Conservation (phyloP, 2,113 vertebrate species). For the Acrocephalus arundinaceus region DNA sequence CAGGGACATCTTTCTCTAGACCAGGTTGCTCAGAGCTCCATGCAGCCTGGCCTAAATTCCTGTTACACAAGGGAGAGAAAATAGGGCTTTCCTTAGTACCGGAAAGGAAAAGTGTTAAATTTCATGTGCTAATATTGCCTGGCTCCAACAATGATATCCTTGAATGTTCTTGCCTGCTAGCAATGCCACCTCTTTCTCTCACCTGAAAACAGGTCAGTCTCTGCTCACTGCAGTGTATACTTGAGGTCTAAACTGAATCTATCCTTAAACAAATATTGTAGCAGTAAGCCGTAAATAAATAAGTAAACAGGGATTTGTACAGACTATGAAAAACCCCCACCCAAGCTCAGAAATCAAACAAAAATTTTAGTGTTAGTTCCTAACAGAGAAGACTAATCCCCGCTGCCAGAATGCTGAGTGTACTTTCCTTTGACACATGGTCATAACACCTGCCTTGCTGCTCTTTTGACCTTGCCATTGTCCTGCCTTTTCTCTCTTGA, state of each 20-base stretch:
- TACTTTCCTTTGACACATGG: neutral
- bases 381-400: neutral
- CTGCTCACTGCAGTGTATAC: neutral
- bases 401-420: neutral
- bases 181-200: neutral
- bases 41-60: neutral
- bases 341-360: neutral
- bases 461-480: slow-evolving; percentile 21
- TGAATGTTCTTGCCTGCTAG: neutral
- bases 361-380: neutral
- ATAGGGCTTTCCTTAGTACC: neutral
- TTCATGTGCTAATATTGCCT: neutral
- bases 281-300: neutral
- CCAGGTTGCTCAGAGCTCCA: neutral
- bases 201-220: neutral
- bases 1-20: neutral
- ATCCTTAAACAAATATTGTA: neutral
- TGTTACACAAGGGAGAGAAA: neutral
- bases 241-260: neutral
- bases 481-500: neutral
- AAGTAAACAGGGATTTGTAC: neutral
- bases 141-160: neutral
- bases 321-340: fast-evolving
- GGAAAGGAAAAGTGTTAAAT: neutral
- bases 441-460: neutral